Evolutionary conservation across 1,140 invertebrate species (phyloP), one percentile per base, ranked within the genome.

Genomic region (Drosophila bipectinata): DNA sequence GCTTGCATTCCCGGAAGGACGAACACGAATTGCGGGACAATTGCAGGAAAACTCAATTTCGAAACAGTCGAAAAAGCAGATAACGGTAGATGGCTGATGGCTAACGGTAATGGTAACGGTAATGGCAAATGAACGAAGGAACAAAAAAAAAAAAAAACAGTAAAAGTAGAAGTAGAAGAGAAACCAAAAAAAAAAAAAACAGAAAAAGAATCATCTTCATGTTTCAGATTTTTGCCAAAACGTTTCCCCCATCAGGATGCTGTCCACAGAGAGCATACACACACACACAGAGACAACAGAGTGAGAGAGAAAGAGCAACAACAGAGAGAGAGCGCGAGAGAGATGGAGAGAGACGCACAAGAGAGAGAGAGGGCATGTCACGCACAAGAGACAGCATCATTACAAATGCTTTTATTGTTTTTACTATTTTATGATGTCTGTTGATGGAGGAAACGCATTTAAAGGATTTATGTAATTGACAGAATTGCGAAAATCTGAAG

Each of bases 221-320:
- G 72, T 75, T 75, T 75, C 72, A 75, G 60, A 53, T 58, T 64
- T 47, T 66, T 66, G 55, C 72, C 72, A 75, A 74, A 74, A 32
- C 72, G 72, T 75, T 75, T 75, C 72, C 37, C 21, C 41, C 41
- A 44, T 44, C 41, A 15, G 41, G 41, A 44, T 44, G 41, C 41
- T 9, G 15, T 7, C 41, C n/a, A 44, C 6, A n/a, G 26, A 57
- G 12, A 51, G 4, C 8, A 18, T 24, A 37, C 26, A 7, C 26
- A 21, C 21, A 21, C 21, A 21, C 21, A 21, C 21, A 21, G 2
- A 21, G 21, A 21, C 34, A 2, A 37, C 21, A n/a, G 24, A 21
- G 21, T 32, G 41, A 37, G 44, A 56, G 28, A 15, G 41, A 26
- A 32, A 32, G 41, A 28, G 45, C 21, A 32, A 28, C 63, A 39